Conservation (phyloP, 2,113 vertebrate species). For the Sebastes schlegelii region DNA sequence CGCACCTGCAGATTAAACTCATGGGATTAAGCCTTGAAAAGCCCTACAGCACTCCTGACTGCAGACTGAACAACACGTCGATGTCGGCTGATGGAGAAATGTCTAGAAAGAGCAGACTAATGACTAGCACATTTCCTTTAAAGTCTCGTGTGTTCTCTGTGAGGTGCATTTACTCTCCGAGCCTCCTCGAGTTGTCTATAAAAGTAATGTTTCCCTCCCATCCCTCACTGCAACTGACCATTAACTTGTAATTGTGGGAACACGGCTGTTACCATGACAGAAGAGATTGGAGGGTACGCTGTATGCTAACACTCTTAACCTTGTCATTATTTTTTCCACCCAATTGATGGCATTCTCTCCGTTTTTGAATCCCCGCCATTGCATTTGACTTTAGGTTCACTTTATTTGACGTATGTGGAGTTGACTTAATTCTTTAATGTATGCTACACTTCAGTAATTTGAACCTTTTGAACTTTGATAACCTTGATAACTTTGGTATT, state of each 20-base stretch:
- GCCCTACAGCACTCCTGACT: constrained; percentile 38
- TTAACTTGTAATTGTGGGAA: constrained; percentile 69
- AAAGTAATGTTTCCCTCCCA: constrained; percentile 49
- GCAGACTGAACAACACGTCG: constrained; percentile 33
- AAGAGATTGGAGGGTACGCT: constrained; percentile 55
- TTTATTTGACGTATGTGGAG: neutral
- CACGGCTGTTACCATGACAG: constrained; percentile 24
- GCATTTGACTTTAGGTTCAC: constrained; percentile 4
- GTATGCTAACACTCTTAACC: constrained; percentile 35
- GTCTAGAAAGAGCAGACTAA: constrained; percentile 58
- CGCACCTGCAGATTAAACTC: constrained; percentile 64
- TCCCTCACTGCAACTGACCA: constrained; percentile 44
- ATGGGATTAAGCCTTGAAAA: constrained; percentile 71
- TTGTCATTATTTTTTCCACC: constrained; percentile 57
- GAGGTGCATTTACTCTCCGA: constrained; percentile 41
- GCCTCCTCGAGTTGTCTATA: constrained; percentile 58
- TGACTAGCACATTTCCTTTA: constrained; percentile 59
- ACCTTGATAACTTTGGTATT: neutral
- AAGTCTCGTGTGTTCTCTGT: constrained; percentile 12
- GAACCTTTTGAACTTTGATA: constrained; percentile 23
- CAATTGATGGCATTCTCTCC: constrained; percentile 21
- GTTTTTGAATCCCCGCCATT: constrained; percentile 58
- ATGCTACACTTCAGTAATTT: neutral
- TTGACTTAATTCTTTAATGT: constrained; percentile 26
- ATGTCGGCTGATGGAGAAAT: constrained; percentile 43